A percentile compares a stretch with the other conserved stretches of the same genome.
Evolutionary conservation across 2,888 invertebrate genomes (phyloP).

Genomic region (Homarus gammarus): DNA sequence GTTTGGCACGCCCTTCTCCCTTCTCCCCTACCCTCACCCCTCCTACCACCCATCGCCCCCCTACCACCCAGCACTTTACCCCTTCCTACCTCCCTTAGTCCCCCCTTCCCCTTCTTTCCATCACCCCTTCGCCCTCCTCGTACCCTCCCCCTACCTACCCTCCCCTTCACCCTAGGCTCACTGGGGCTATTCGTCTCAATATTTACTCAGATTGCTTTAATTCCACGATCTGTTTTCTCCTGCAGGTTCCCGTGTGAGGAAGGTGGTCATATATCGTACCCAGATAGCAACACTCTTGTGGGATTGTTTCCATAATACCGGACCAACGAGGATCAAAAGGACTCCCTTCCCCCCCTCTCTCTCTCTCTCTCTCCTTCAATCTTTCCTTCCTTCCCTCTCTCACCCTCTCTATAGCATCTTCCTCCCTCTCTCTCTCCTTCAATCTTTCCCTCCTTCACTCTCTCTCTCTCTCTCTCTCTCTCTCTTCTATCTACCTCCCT

Average conservation of each 20-base stretch:
- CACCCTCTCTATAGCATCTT: not conserved
- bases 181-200: slow-evolving; percentile 14
- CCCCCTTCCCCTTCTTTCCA: too few relatives aligned
- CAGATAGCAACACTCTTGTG: not conserved
- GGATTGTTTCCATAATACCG: slow-evolving; percentile 17
- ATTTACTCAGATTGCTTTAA: slow-evolving; percentile 38
- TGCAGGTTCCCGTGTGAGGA: not conserved
- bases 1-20: too few relatives aligned
- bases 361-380: not conserved
- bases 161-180: too few relatives aligned
- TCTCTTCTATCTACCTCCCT: slow-evolving; percentile 34
- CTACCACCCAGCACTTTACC: too few relatives aligned
- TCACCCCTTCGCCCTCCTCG: too few relatives aligned
- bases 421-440: slow-evolving; percentile 39
- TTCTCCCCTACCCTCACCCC: too few relatives aligned
- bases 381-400: slow-evolving; percentile 20
- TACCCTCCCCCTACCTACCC: not conserved
- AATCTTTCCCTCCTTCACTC: slow-evolving; percentile 24
- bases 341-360: slow-evolving; percentile 24
- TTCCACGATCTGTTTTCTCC: slow-evolving; percentile 18
- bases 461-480: slow-evolving; percentile 40
- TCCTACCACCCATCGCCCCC: too few relatives aligned
- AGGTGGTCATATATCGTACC: slow-evolving; percentile 18
- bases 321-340: not conserved
- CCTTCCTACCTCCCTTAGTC: too few relatives aligned